Percentiles rank a stretch among this genome's conserved stretches.
These are phyloP conservation scores for Lepidocyrtinus sp. DNA, from an alignment of 2,888 invertebrate species.

Conservation along the genomic window DNA sequence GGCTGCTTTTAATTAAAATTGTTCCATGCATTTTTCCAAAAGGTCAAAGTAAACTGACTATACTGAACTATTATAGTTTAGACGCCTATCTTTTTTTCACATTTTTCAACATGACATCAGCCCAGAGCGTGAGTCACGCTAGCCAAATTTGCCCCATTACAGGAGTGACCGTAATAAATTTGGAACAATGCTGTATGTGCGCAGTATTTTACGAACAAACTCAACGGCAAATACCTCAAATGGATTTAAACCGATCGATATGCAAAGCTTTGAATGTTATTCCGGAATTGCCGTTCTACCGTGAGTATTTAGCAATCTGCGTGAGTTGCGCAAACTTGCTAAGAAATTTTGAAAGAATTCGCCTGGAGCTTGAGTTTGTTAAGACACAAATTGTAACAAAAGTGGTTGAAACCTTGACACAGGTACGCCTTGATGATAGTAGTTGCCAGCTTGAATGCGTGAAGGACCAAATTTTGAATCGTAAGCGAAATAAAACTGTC, in stretches of 20 bases:
- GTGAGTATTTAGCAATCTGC: slow-evolving; percentile 40
- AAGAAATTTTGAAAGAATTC: slow-evolving; percentile 45
- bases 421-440: slow-evolving; percentile 38
- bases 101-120: too few relatives aligned
- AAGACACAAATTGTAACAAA: slow-evolving; percentile 42
- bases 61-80: too few relatives aligned
- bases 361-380: slow-evolving; percentile 48
- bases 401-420: slow-evolving; percentile 48
- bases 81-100: too few relatives aligned
- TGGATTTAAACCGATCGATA: slow-evolving; percentile 45
- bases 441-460: slow-evolving; percentile 26
- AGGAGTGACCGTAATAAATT: slow-evolving; percentile 20
- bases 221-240: slow-evolving; percentile 14
- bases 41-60: too few relatives aligned
- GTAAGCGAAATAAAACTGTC: slow-evolving; percentile 26
- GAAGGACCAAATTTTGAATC: slow-evolving; percentile 36
- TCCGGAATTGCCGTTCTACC: slow-evolving; percentile 20
- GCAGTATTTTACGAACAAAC: slow-evolving; percentile 34
- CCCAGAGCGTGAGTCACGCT: too few relatives aligned
- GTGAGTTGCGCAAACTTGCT: slow-evolving; percentile 34
- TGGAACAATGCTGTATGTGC: slow-evolving; percentile 54
- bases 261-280: slow-evolving; percentile 31
- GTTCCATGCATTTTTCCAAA: too few relatives aligned
- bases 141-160: not conserved
- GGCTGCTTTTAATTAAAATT: too few relatives aligned